Percentiles rank a stretch among this genome's conserved stretches.
These are phyloP conservation scores for Lepidocyrtoides sp. DNA, from an alignment of 2,888 invertebrate species.

Conservation along the genomic window DNA sequence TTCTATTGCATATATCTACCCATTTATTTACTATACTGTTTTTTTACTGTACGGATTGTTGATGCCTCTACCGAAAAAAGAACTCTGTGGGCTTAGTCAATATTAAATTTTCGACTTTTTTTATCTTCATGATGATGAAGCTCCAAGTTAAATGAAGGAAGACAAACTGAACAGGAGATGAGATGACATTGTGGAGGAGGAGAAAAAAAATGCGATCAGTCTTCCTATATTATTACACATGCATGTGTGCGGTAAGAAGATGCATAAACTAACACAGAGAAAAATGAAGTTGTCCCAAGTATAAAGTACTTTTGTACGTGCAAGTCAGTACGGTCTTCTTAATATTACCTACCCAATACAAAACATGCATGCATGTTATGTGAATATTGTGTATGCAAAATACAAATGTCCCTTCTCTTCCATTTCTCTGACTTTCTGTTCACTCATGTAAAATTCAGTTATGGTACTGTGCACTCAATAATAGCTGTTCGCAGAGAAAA, in stretches of 20 bases:
- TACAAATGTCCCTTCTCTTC: not conserved
- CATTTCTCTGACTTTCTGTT: not conserved
- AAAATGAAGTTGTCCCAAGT: conserved; percentile 54
- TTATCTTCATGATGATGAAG: conserved; percentile 7
- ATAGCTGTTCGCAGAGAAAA: conserved; percentile 21
- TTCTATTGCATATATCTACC: not conserved
- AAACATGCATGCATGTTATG: too few species aligned
- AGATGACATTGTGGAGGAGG: conserved; percentile 58
- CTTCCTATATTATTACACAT: conserved; percentile 12
- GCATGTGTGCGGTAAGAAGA: not conserved
- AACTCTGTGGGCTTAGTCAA: not conserved
- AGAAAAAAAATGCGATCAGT: conserved; percentile 60
- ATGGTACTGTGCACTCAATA: conserved; percentile 44
- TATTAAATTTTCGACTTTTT: conserved; percentile 30
- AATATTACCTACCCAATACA: conserved; percentile 4
- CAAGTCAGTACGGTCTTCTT: not conserved
- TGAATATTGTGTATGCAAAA: conserved; percentile 53
- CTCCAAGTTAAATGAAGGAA: conserved; percentile 52
- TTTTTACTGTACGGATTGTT: conserved; percentile 3
- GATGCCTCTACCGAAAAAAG: too few species aligned
- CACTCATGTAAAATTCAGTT: conserved; percentile 38
- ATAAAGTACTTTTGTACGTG: conserved; percentile 58
- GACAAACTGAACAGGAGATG: conserved; percentile 63
- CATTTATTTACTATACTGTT: too few species aligned
- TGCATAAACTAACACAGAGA: not conserved